phyloP scores from a whole-genome alignment of 2,888 invertebrate genomes.

The Orthosia cruda region DNA sequence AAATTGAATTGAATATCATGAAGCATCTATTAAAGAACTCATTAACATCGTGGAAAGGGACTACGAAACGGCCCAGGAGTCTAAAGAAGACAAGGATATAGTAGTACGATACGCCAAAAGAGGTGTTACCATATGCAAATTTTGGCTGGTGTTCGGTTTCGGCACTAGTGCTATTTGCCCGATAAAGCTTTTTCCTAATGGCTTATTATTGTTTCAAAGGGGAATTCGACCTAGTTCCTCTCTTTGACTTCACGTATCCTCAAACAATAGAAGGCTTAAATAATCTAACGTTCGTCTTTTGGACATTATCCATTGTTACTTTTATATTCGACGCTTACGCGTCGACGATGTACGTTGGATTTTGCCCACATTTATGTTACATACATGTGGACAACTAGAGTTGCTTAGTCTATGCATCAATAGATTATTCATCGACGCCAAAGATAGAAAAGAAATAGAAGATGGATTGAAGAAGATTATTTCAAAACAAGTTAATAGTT shows the following conservation, averaged over 20 bases:
- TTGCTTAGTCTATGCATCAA: constrained; percentile 76
- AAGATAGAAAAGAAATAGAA: constrained; percentile 67
- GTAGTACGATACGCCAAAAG: constrained; percentile 72
- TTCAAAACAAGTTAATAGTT: too few relatives aligned
- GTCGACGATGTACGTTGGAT: constrained; percentile 77
- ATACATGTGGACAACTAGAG: constrained; percentile 83
- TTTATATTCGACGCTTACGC: constrained; percentile 75
- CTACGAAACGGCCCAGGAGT: constrained; percentile 71
- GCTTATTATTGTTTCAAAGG: constrained; percentile 70
- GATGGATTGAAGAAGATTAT: constrained; percentile 77
- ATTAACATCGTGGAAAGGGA: constrained; percentile 77
- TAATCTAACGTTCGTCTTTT: constrained; percentile 66
- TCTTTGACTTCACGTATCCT: constrained; percentile 81
- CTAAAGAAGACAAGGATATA: constrained; percentile 73
- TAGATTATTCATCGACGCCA: constrained; percentile 70
- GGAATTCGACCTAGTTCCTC: constrained; percentile 73
- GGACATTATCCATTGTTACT: constrained; percentile 65
- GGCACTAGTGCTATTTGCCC: constrained; percentile 76
- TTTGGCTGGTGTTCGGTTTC: constrained; percentile 75
- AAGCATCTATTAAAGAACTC: constrained; percentile 70
- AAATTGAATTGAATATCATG: too few relatives aligned
- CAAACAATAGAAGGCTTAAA: constrained; percentile 74
- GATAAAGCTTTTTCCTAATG: constrained; percentile 76
- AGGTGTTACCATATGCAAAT: constrained; percentile 75
- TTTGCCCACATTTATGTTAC: constrained; percentile 83